These are phyloP conservation scores for Drosophila quadrilineata DNA, from an alignment of 1,140 invertebrate genomes.

Conservation along the genomic window DNA sequence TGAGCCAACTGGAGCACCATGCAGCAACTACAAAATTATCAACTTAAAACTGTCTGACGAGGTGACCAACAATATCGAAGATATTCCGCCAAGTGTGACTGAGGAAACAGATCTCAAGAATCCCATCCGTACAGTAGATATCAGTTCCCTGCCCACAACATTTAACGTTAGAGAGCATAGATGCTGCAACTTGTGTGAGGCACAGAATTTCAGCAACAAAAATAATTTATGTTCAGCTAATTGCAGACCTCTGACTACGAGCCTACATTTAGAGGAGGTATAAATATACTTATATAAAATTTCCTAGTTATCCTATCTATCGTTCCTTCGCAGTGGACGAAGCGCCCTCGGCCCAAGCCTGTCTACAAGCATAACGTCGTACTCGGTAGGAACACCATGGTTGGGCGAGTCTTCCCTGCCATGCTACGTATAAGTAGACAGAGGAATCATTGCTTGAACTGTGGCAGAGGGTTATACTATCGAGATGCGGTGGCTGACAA, in stretches of 20 bases:
- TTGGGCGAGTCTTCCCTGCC: slow-evolving; percentile 46
- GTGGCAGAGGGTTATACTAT: slow-evolving; percentile 23
- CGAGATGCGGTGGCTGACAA: slow-evolving; percentile 45
- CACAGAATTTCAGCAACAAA: slow-evolving; percentile 10
- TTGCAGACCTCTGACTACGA: slow-evolving; percentile 38
- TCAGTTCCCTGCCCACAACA: slow-evolving; percentile 23
- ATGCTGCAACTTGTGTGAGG: slow-evolving; percentile 28
- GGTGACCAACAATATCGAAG: no score
- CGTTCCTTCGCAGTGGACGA: slow-evolving; percentile 25
- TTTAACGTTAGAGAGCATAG: not conserved
- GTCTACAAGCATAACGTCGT: slow-evolving; percentile 35
- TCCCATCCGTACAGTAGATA: slow-evolving; percentile 13
- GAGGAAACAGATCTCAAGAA: no score
- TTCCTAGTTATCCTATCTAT: not conserved
- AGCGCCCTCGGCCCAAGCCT: slow-evolving; percentile 46
- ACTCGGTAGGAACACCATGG: slow-evolving; percentile 38
- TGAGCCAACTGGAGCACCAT: slow-evolving; percentile 13
- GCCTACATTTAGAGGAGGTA: slow-evolving; percentile 50
- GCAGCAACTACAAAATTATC: slow-evolving; percentile 24
- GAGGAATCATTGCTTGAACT: slow-evolving; percentile 37
- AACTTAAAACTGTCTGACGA: not conserved
- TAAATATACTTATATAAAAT: not conserved
- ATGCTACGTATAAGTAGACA: slow-evolving; percentile 46
- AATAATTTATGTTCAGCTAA: slow-evolving; percentile 41
- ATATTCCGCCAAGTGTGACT: no score